These are phyloP conservation scores for Calyptomena viridis DNA, from an alignment of 2,113 vertebrate species.

Conservation along the genomic window DNA sequence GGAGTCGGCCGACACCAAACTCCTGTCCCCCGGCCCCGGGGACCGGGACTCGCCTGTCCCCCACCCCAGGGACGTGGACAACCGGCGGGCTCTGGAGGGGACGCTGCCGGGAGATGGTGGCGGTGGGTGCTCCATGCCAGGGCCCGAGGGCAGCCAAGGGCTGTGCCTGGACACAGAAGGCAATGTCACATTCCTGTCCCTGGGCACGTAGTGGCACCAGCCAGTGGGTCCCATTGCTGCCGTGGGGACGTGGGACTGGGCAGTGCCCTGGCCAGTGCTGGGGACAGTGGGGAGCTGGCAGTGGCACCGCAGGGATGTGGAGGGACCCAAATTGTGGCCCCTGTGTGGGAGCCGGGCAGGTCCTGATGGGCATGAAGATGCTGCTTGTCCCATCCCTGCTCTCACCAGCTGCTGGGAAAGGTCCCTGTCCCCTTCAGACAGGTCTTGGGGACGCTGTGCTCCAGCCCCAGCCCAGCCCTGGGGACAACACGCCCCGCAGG, in stretches of 20 bases:
- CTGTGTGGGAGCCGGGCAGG: not conserved
- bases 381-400: not conserved
- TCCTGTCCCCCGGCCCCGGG: not conserved
- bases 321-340: not conserved
- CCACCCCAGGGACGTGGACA: not conserved
- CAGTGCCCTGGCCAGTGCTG: not conserved
- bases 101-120: not conserved
- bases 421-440: not conserved
- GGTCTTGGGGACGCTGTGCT: not conserved
- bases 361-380: not conserved
- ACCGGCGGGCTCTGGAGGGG: not conserved
- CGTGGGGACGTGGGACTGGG: not conserved
- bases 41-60: not conserved
- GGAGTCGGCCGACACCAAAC: not conserved
- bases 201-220: slow-evolving; percentile 8
- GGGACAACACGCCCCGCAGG: not conserved
- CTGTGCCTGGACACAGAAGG: slow-evolving; percentile 48
- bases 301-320: accelerated
- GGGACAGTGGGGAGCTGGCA: not conserved
- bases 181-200: slow-evolving; percentile 34
- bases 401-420: not conserved
- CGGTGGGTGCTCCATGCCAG: accelerated
- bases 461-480: not conserved
- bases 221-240: not conserved
- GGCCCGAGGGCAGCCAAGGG: not conserved